Percentiles rank a stretch among this genome's conserved stretches.
Evolutionary conservation across 2,797 vertebrate genomes (phyloP).

Genomic region (Nyctibius grandis): DNA sequence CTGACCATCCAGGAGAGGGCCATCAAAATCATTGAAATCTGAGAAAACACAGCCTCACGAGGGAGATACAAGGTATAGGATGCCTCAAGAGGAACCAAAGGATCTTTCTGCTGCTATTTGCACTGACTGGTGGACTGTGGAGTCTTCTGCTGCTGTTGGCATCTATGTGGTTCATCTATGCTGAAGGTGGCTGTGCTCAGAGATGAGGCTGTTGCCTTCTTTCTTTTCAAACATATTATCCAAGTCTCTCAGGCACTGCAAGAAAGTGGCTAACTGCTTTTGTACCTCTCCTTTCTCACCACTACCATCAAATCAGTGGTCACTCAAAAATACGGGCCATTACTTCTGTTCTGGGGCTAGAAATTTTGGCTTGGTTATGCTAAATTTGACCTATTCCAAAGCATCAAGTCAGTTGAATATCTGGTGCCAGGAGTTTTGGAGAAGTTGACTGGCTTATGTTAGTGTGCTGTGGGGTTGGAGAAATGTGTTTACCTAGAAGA

Average conservation of each 20-base stretch:
- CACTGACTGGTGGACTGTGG: background rate
- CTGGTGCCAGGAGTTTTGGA: background rate
- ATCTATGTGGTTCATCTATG: background rate
- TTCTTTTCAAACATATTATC: background rate
- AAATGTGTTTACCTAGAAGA: background rate
- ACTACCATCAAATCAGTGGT: background rate
- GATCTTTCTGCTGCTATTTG: background rate
- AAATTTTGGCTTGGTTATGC: background rate
- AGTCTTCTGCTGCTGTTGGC: background rate
- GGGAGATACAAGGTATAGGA: background rate
- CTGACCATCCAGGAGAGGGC: background rate
- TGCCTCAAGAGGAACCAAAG: background rate
- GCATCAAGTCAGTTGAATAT: background rate
- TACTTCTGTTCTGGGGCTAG: background rate
- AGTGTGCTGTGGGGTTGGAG: background rate
- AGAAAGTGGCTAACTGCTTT: background rate
- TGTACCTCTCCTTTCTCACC: background rate
- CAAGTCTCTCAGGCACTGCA: background rate
- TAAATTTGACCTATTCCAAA: background rate
- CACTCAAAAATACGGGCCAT: background rate
- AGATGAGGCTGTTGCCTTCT: background rate
- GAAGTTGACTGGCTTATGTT: background rate
- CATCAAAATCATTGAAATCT: background rate
- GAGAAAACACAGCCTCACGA: background rate
- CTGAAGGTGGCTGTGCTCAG: background rate